phyloP scores from a whole-genome alignment of 2,888 invertebrate genomes.

The Tethea ocularis region DNA sequence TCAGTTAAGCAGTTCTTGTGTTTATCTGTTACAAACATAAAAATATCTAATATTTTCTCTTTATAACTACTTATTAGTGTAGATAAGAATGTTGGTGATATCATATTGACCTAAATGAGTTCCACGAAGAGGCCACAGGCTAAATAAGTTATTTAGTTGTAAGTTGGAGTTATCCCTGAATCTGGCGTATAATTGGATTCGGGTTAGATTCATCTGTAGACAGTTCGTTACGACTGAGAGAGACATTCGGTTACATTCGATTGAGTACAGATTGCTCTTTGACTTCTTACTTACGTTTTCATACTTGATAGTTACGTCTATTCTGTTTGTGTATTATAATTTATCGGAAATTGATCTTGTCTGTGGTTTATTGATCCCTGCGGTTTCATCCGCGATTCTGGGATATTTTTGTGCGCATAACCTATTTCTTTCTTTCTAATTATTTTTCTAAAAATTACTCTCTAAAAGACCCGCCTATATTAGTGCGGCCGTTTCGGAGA shows the following conservation, averaged over 20 bases:
- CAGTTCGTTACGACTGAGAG: background rate
- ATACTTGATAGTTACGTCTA: background rate
- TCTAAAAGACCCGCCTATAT: too few species aligned
- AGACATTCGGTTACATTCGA: background rate
- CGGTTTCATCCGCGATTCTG: too few species aligned
- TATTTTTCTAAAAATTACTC: too few species aligned
- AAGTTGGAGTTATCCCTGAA: background rate
- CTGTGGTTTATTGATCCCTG: background rate
- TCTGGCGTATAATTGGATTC: background rate
- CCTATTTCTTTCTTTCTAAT: too few species aligned
- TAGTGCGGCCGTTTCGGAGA: too few species aligned
- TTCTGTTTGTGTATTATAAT: background rate
- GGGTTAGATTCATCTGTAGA: background rate
- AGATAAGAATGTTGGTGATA: too few species aligned
- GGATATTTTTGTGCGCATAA: too few species aligned
- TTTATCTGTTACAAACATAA: too few species aligned
- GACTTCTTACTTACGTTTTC: background rate
- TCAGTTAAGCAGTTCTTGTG: too few species aligned
- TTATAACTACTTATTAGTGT: too few species aligned
- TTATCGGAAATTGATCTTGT: background rate
- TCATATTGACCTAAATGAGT: background rate
- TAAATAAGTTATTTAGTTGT: slow-evolving; percentile 1
- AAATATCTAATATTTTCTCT: too few species aligned
- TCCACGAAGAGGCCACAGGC: background rate
- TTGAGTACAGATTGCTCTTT: background rate